phyloP scores from a whole-genome alignment of 2,888 invertebrate species.

The Pheosia tremula region DNA sequence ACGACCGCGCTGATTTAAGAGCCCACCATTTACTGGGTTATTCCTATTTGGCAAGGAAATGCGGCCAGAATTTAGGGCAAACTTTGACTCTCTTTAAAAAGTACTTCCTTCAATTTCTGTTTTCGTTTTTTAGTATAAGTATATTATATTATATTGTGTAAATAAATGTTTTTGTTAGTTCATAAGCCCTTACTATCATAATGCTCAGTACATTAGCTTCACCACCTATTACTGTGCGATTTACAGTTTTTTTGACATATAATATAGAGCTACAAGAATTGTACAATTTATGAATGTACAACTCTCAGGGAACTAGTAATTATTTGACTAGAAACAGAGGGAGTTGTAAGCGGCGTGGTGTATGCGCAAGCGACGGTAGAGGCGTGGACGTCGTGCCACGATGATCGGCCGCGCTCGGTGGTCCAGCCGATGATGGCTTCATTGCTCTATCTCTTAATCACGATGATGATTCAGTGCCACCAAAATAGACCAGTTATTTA shows the following conservation, averaged over 20 bases:
- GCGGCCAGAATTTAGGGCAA: no score
- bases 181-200: no score
- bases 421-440: slow-evolving; percentile 45
- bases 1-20: no score
- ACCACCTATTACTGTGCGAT: not conserved
- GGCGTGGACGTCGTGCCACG: slow-evolving; percentile 58
- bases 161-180: no score
- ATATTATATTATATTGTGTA: no score
- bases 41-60: no score
- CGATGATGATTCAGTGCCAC: slow-evolving; percentile 38
- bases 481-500: slow-evolving; percentile 19
- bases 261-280: not conserved
- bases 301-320: slow-evolving; percentile 1
- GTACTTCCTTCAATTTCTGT: no score
- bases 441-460: slow-evolving; percentile 41
- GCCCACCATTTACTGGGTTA: no score
- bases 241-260: not conserved
- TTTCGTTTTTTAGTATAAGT: no score
- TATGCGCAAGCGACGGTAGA: slow-evolving; percentile 48
- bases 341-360: slow-evolving; percentile 42
- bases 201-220: not conserved
- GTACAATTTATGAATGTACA: not conserved
- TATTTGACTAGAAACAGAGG: slow-evolving; percentile 9
- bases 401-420: slow-evolving; percentile 42
- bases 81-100: no score